Evolutionary conservation across 1,140 invertebrate genomes (phyloP).

Genomic region (Lepidurus packardi): DNA sequence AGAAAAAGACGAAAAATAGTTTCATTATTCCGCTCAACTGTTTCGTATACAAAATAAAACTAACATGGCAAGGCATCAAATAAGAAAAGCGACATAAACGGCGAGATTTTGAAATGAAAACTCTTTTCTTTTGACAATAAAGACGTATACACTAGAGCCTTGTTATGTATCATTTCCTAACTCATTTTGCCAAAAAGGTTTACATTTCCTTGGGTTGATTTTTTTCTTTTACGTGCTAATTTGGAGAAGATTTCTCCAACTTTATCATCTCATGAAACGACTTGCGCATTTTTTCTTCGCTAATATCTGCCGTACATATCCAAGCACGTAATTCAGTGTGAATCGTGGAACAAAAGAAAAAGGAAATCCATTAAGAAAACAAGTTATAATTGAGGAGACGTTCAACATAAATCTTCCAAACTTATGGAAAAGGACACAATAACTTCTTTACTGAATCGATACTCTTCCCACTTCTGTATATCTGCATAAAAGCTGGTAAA

Average conservation of each 20-base stretch:
- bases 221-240: not conserved
- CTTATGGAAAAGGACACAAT: not conserved
- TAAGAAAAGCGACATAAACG: no score
- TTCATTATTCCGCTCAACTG: not conserved
- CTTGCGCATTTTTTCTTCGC: not conserved
- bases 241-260: not conserved
- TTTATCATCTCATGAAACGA: not conserved
- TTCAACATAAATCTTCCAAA: not conserved
- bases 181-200: not conserved
- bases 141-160: not conserved
- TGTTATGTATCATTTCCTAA: not conserved
- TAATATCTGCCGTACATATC: not conserved
- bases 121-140: no score
- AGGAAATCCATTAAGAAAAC: not conserved
- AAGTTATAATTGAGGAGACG: not conserved
- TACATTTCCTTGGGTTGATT: not conserved
- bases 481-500: not conserved
- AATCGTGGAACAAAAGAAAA: not conserved
- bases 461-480: not conserved
- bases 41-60: no score
- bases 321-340: not conserved
- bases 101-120: no score
- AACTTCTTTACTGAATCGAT: constrained; percentile 11
- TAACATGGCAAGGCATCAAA: no score
- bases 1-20: not conserved